phyloP scores from a whole-genome alignment of 2,113 vertebrate genomes.

The Mormyrus lacerda region DNA sequence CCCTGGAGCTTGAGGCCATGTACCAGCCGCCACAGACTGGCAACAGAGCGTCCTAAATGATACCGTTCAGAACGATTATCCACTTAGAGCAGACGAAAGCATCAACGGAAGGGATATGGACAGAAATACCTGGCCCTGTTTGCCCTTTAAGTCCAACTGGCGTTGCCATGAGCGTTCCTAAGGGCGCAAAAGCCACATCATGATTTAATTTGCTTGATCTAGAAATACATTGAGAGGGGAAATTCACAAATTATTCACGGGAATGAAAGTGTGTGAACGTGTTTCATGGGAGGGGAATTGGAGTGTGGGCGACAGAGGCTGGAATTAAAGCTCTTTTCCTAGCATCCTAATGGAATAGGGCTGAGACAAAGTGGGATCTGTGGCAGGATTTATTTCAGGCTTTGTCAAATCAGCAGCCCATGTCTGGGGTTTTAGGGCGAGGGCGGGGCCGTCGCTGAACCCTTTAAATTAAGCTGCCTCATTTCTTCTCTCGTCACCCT shows the following conservation, averaged over 20 bases:
- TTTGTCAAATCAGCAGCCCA: neutral
- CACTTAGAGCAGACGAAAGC: neutral
- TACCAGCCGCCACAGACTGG: neutral
- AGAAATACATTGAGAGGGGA: neutral
- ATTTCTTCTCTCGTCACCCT: neutral
- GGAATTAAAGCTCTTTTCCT: neutral
- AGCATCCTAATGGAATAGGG: neutral
- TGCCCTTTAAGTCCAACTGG: neutral
- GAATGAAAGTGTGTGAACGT: neutral
- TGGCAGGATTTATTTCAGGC: constrained; percentile 12
- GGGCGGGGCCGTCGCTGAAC: neutral
- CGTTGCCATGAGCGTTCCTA: neutral
- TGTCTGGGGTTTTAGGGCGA: neutral
- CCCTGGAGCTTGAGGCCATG: neutral
- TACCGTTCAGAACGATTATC: neutral
- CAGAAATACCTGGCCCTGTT: neutral
- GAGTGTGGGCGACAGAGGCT: neutral
- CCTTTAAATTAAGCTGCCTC: constrained; percentile 9
- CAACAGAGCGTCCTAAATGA: neutral
- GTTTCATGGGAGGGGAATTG: neutral
- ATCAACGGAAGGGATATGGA: neutral
- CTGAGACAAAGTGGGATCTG: neutral
- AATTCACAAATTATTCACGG: neutral
- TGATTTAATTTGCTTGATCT: neutral
- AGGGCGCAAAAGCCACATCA: neutral